Evolutionary conservation across 2,888 invertebrate species (phyloP).

Genomic region (Falcaria lacertinaria): DNA sequence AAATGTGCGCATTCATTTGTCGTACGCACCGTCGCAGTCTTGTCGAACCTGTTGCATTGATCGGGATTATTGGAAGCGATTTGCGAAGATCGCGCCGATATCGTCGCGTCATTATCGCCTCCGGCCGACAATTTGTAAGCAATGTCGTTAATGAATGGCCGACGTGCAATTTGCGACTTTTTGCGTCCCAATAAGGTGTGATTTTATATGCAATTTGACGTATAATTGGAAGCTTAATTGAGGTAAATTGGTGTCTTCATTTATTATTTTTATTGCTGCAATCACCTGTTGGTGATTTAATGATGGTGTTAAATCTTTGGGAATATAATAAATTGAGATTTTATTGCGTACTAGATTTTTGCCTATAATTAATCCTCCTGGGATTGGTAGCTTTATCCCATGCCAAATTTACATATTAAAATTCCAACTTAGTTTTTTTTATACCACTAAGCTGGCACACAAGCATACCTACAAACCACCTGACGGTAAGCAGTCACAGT

Average conservation of each 20-base stretch:
- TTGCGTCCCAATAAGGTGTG: constrained; percentile 6
- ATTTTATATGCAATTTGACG: constrained; percentile 12
- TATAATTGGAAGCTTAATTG: constrained; percentile 11
- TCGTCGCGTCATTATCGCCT: constrained; percentile 45
- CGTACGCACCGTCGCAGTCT: constrained; percentile 18
- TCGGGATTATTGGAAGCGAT: constrained; percentile 39
- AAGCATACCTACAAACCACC: too few relatives aligned
- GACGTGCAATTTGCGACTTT: constrained; percentile 12
- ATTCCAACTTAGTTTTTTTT: too few relatives aligned
- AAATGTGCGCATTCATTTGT: constrained; percentile 15
- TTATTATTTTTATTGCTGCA: not conserved
- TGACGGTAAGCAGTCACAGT: too few relatives aligned
- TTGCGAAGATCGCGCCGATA: constrained; percentile 44
- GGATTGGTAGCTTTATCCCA: too few relatives aligned
- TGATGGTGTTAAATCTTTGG: not conserved
- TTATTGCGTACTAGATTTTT: too few relatives aligned
- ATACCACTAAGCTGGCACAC: too few relatives aligned
- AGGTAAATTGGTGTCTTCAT: constrained; percentile 1
- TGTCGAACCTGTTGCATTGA: constrained; percentile 36
- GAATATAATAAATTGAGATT: constrained; percentile 2
- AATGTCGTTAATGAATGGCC: constrained; percentile 41
- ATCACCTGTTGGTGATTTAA: not conserved
- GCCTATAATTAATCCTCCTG: too few relatives aligned
- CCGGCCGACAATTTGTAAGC: constrained; percentile 46
- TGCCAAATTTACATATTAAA: too few relatives aligned